Evolutionary conservation across 1,140 invertebrate genomes (phyloP).

Genomic region (Pseudomyrmex gracilis): DNA sequence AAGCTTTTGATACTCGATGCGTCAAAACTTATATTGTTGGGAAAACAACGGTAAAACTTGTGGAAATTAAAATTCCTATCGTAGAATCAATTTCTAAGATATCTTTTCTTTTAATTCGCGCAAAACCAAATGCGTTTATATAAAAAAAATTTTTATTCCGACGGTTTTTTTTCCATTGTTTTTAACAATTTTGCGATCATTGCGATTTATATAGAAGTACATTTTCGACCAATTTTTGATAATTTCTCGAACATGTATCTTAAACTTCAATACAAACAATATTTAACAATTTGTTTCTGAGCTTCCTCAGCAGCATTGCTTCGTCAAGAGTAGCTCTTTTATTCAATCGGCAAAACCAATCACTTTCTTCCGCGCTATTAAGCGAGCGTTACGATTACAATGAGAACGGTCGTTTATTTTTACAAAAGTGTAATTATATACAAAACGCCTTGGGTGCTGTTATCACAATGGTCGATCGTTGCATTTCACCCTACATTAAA

Average conservation of each 20-base stretch:
- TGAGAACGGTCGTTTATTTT: slow-evolving; percentile 25
- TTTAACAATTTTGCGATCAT: not conserved
- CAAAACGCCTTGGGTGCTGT: not conserved
- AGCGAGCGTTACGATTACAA: not conserved
- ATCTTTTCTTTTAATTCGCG: not conserved
- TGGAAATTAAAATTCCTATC: no score
- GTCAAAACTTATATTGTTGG: no score
- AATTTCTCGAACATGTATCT: not conserved
- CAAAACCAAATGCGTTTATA: no score
- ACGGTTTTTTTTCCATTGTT: no score
- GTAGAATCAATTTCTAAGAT: not conserved
- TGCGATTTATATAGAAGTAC: not conserved
- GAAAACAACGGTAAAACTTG: no score
- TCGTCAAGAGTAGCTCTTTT: not conserved
- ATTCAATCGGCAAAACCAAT: not conserved
- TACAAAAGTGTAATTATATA: slow-evolving; percentile 24
- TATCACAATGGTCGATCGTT: slow-evolving; percentile 29
- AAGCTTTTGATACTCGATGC: not conserved
- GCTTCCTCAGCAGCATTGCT: not conserved
- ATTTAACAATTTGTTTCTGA: slow-evolving; percentile 14
- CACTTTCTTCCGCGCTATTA: not conserved
- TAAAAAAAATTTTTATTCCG: no score
- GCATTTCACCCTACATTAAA: slow-evolving; percentile 45
- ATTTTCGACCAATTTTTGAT: not conserved
- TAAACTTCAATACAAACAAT: not conserved